A percentile compares a stretch with the other conserved stretches of the same genome.
Conservation (phyloP, 1,140 invertebrate genomes). For the Neelides sp. region DNA sequence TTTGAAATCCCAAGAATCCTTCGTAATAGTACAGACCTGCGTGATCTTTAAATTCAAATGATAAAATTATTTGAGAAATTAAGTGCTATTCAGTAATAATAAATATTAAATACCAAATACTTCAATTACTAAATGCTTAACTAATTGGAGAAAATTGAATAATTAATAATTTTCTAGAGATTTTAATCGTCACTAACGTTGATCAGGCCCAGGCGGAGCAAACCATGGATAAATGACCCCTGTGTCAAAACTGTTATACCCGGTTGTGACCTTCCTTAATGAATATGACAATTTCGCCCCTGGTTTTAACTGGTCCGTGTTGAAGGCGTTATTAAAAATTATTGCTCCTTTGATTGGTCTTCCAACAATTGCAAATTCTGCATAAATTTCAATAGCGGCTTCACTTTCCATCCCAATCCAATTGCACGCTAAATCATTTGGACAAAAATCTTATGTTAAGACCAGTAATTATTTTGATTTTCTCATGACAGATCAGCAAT, state of each 20-base stretch:
- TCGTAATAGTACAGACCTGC: neutral
- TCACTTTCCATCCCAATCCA: no score
- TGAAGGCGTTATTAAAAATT: no score
- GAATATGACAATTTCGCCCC: no score
- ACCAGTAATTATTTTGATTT: no score
- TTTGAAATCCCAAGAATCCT: conserved; percentile 4
- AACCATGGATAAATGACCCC: neutral
- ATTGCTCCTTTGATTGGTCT: no score
- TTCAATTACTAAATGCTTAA: neutral
- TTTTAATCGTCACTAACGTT: neutral
- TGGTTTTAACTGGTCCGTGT: no score
- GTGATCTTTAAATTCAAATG: neutral
- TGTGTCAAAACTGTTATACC: neutral
- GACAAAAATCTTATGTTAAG: no score
- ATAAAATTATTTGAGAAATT: neutral
- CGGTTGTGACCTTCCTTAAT: neutral
- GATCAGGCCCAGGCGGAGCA: neutral
- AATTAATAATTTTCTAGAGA: neutral
- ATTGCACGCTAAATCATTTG: no score
- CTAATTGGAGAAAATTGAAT: neutral
- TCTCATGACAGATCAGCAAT: no score
- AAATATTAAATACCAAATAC: neutral
- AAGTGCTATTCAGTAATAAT: neutral
- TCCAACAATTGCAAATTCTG: no score
- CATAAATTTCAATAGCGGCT: no score